Evolutionary conservation across 1,140 invertebrate species (phyloP).

Genomic region (Drosophila kepulauana): DNA sequence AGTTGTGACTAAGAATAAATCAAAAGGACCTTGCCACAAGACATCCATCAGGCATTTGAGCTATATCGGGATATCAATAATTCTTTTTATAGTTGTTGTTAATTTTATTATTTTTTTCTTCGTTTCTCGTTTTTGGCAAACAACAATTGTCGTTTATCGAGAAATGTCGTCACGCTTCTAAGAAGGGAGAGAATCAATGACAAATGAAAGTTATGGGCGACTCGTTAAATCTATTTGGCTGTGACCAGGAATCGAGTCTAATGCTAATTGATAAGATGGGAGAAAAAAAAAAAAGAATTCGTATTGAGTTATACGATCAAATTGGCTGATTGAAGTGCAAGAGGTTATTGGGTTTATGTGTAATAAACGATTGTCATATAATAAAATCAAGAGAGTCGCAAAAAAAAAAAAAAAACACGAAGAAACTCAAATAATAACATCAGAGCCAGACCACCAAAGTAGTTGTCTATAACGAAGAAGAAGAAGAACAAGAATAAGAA

Average conservation of each 20-base stretch:
- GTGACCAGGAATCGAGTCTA: background rate
- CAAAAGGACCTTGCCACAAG: background rate
- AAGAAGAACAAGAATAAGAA: background rate
- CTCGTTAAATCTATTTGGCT: constrained; percentile 43
- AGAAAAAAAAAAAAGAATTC: background rate
- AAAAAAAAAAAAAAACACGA: constrained; percentile 4
- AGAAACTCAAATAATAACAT: constrained; percentile 39
- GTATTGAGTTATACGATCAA: constrained; percentile 20
- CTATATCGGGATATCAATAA: background rate
- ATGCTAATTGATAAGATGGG: constrained; percentile 40
- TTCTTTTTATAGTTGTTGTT: constrained; percentile 15
- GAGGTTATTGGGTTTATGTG: constrained; percentile 39
- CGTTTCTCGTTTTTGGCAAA: background rate
- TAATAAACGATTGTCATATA: constrained; percentile 58
- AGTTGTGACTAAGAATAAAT: too few species aligned
- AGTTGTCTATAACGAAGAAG: background rate
- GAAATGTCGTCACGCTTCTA: constrained; percentile 22
- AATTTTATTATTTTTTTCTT: background rate
- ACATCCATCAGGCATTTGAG: background rate
- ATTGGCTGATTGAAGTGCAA: constrained; percentile 52
- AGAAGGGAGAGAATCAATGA: constrained; percentile 38
- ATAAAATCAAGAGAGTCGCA: constrained; percentile 42
- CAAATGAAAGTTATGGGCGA: constrained; percentile 43
- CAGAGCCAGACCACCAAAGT: background rate
- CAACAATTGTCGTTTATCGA: constrained; percentile 16